Evolutionary conservation across 2,797 vertebrate species (phyloP), one percentile per base, ranked within the genome.

Genomic region (Myripristis jacobus): DNA sequence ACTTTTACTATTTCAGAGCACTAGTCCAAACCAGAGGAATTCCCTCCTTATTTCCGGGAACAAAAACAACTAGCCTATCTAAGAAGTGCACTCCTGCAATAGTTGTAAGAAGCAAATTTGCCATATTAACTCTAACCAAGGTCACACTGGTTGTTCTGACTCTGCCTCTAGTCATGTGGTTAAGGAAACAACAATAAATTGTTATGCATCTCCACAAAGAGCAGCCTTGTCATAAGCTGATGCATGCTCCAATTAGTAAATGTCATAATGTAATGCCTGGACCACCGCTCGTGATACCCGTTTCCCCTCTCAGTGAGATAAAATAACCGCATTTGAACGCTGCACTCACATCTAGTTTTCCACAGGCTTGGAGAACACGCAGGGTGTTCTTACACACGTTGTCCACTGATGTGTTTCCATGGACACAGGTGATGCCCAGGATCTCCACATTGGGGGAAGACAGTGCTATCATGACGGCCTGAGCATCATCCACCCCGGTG

Each of bases 361-460:
- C 47, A 64, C 94, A 94, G 24, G 64, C 82, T 31, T 93, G 82
- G 36, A 95, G 87, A 18, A 94, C 87, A 0, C 94, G 89, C 52
- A 95, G 88, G 1, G 81, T 69, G 65, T 95, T 95, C 74, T 82
- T 93, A 66, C 93, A 94, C 70, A 95, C 93, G 0, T 95, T 94
- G 22, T 95, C 92, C 64, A 94, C 63, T 0, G 58, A 16, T 19
- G 92, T 93, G 88, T 95, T 95, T 34, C 94, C 94, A 0, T 91
- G 84, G 59, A 93, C 92, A 15, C 94, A 95, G 24, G 93, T 94
- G 82, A 95, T 69, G n/a, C 90, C 94, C 66, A 95, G 80, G 12
- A 95, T 52, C 75, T 92, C 31, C 60, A 93, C 91, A 0, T 60
- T 62, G 0, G 92, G 91, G 31, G 65, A 82, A 0, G 89, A 91